phyloP scores from a whole-genome alignment of 2,113 vertebrate genomes.

The Pelusios castaneus region DNA sequence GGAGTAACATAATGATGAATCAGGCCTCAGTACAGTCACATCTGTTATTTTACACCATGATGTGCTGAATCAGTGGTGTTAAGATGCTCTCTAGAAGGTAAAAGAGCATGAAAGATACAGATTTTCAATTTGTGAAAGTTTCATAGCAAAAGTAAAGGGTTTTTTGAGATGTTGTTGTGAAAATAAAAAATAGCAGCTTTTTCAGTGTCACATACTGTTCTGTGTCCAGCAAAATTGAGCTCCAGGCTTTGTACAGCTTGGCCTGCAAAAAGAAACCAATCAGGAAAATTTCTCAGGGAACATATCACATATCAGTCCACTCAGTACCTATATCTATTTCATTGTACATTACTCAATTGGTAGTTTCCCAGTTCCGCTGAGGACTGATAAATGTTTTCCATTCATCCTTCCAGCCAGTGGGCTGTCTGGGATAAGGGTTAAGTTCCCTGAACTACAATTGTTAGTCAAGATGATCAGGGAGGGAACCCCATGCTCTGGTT shows the following conservation, averaged over 20 bases:
- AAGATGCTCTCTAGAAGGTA: background rate
- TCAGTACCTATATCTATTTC: background rate
- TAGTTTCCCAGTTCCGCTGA: background rate
- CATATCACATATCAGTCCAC: background rate
- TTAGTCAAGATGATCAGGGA: background rate
- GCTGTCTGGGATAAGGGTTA: background rate
- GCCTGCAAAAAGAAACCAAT: background rate
- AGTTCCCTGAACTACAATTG: background rate
- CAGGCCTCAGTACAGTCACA: background rate
- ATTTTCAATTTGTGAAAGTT: background rate
- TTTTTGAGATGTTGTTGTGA: background rate
- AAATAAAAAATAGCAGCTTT: background rate
- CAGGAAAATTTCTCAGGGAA: background rate
- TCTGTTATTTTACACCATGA: background rate
- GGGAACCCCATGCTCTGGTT: background rate
- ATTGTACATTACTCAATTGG: background rate
- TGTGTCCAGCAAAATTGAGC: background rate
- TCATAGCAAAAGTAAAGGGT: background rate
- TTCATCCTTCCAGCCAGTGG: background rate
- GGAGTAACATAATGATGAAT: background rate
- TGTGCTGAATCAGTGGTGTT: background rate
- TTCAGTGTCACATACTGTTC: background rate
- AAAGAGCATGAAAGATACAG: background rate
- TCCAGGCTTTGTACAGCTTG: background rate
- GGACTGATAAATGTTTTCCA: background rate